A percentile compares a stretch with the other conserved stretches of the same genome.
Evolutionary conservation across 2,113 vertebrate genomes (phyloP).

Genomic region (Gracilinanus agilis): DNA sequence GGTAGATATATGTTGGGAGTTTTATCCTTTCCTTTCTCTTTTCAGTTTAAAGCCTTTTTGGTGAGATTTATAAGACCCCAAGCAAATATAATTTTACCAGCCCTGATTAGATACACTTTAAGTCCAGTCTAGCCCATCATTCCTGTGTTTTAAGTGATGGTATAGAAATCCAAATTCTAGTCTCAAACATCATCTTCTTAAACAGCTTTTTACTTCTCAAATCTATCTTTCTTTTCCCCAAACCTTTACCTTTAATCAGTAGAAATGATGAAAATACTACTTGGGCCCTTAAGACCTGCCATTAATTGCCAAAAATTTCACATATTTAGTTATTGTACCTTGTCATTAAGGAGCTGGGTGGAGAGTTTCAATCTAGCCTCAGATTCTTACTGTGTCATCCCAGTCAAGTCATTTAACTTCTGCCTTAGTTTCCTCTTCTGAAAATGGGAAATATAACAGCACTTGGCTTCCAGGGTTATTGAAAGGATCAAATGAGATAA

Average conservation of each 20-base stretch:
- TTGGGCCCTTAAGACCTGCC: background rate
- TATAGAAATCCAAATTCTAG: background rate
- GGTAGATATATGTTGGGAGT: conserved; percentile 8
- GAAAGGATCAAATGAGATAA: background rate
- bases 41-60: conserved; percentile 1
- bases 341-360: background rate
- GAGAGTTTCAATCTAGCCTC: background rate
- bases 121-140: background rate
- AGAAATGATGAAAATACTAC: background rate
- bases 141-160: background rate
- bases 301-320: background rate
- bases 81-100: background rate
- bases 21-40: background rate
- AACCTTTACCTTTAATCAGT: background rate
- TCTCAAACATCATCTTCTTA: background rate
- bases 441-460: background rate
- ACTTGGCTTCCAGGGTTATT: background rate
- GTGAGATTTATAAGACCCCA: background rate
- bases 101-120: background rate
- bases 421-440: background rate
- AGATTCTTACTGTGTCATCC: background rate
- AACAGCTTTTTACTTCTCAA: background rate
- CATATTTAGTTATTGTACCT: background rate
- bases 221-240: background rate
- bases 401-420: background rate